Conservation (phyloP, 30 jellyfish, hydroid and myxozoan species). For the Aurelia coerulea region DNA sequence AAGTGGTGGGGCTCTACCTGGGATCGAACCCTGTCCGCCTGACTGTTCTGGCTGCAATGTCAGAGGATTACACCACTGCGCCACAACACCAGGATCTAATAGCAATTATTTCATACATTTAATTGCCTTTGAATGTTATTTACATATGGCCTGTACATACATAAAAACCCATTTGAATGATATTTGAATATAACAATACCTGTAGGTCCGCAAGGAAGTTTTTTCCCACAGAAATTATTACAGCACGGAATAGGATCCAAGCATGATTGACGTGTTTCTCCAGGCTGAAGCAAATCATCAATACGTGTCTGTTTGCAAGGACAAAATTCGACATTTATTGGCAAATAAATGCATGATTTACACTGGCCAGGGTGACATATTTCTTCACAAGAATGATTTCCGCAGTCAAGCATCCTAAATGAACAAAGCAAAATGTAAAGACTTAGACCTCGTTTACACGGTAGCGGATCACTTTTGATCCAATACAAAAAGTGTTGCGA, state of each 20-base stretch:
- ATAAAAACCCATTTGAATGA: too few relatives aligned
- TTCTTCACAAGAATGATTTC: conserved; percentile 71
- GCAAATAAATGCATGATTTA: conserved; percentile 67
- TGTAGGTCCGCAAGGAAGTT: conserved; percentile 84
- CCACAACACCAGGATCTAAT: too few relatives aligned
- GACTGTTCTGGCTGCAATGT: too few relatives aligned
- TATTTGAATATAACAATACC: conserved; percentile 33
- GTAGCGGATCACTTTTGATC: too few relatives aligned
- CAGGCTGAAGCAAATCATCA: conserved; percentile 45
- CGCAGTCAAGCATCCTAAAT: conserved; percentile 74
- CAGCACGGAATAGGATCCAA: conserved; percentile 94
- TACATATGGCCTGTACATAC: too few relatives aligned
- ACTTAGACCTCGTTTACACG: background rate
- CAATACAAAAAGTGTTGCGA: too few relatives aligned
- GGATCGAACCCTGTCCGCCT: too few relatives aligned
- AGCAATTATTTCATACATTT: too few relatives aligned
- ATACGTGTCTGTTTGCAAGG: conserved; percentile 88
- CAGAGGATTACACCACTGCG: too few relatives aligned
- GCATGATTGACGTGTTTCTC: conserved; percentile 65
- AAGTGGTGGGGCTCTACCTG: too few relatives aligned
- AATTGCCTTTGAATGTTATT: too few relatives aligned
- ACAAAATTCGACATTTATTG: conserved; percentile 69
- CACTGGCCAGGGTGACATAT: conserved; percentile 89
- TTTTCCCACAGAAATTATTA: conserved; percentile 86
- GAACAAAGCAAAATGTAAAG: background rate